Base-by-base conservation (phyloP, 2,797 vertebrate species). In the Remorina albescens region DNA sequence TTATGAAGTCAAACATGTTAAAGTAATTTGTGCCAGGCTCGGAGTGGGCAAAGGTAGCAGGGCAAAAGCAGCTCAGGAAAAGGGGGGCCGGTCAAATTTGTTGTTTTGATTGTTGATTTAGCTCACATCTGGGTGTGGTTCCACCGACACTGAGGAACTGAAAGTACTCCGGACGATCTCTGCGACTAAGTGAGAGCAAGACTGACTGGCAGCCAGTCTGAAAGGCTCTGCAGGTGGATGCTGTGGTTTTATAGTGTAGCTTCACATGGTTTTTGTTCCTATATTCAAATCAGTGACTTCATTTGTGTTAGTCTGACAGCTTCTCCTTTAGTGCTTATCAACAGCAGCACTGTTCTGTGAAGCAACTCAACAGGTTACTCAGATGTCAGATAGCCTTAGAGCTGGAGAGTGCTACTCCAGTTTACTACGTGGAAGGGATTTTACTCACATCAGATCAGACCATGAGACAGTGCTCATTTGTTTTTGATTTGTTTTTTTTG, bases 121-220 rank as follows among this genome's bases (percentile, higher is more conserved):
- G 66, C 61, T 74, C 62, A 58, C n/a, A 67, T 37, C 55, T 80
- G 88, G 90, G 88, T 89, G 91, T 90, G 90, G 89, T 74, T 80
- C 57, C 53, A 71, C 2, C 16, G 23, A 66, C 55, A 62, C 76
- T 32, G 70, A 81, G 81, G 89, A 91, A 91, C 66, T 36, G 86
- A 91, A 83, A 90, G 67, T 73, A 63, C 3, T 25, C 36, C 23
- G 15, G 2, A 11, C 55, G 39, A 23, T 28, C 54, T 47, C 32
- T 67, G 26, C 11, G 21, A 28, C 30, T 49, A 55, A 66, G n/a
- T 23, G 7, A 62, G 50, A 34, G 19, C 47, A 11, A 32, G 15
- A 46, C 57, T 53, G 30, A 25, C 53, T 39, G 32, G 30, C 55
- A 32, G 23, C 54, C 39, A 56, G 36, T 16, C 26, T 44, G 2